Evolutionary conservation across 1,140 invertebrate species (phyloP).

Genomic region (Formica selysi): DNA sequence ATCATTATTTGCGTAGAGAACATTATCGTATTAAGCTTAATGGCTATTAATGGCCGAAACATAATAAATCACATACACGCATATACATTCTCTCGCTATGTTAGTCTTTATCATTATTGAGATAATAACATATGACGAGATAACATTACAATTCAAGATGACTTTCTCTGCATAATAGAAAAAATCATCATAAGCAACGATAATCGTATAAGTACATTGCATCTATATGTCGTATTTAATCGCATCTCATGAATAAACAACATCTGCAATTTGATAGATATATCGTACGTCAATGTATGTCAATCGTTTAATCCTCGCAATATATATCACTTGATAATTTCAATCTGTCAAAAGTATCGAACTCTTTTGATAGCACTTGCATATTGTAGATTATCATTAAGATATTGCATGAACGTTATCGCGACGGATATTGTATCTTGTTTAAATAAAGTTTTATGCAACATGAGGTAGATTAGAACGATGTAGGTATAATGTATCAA

Average conservation of each 20-base stretch:
- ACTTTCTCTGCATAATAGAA: not conserved
- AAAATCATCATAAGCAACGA: not conserved
- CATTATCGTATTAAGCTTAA: constrained; percentile 43
- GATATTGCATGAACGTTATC: not conserved
- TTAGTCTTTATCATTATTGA: constrained; percentile 7
- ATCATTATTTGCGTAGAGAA: constrained; percentile 39
- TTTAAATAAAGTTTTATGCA: not conserved
- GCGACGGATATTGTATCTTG: not conserved
- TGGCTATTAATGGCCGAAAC: constrained; percentile 62
- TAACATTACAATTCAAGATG: not conserved
- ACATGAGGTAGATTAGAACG: not conserved
- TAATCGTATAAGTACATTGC: not conserved
- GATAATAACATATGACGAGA: constrained; percentile 2
- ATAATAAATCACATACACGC: constrained; percentile 1
- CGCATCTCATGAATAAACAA: not conserved
- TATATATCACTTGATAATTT: constrained; percentile 14
- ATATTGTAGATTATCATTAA: not conserved
- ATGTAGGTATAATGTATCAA: not conserved
- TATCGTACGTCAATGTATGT: constrained; percentile 3
- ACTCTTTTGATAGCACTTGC: not conserved
- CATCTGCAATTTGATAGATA: not conserved
- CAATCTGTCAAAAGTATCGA: constrained; percentile 1
- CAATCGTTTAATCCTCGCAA: not conserved
- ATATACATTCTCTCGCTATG: not conserved
- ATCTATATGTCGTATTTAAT: not conserved